Percentiles rank a stretch among this genome's conserved stretches.
Evolutionary conservation across 2,888 invertebrate genomes (phyloP).

Genomic region (Phorcus lineatus): DNA sequence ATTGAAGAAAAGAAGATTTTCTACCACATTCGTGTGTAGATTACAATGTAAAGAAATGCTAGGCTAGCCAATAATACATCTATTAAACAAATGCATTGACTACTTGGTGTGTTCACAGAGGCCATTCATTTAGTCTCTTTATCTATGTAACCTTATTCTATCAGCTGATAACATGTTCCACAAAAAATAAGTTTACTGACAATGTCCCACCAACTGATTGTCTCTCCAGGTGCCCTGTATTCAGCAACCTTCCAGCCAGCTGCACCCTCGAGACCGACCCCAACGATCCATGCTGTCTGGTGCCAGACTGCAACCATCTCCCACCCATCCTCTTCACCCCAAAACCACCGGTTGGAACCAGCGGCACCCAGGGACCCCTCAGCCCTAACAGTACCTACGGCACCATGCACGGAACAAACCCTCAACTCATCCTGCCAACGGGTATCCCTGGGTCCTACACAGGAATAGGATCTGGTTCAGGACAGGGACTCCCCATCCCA

Average conservation of each 20-base stretch:
- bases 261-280: constrained; percentile 58
- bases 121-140: no score
- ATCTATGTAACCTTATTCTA: no score
- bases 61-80: no score
- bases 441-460: not conserved
- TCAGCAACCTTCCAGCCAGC: constrained; percentile 46
- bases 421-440: not conserved
- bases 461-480: not conserved
- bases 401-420: constrained; percentile 1
- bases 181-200: no score
- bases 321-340: constrained; percentile 34
- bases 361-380: constrained; percentile 23
- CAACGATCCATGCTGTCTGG: constrained; percentile 57
- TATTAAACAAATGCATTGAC: no score
- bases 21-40: no score
- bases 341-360: not conserved
- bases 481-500: not conserved
- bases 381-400: constrained; percentile 32
- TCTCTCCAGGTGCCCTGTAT: constrained; percentile 51
- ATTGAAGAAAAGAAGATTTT: no score
- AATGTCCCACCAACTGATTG: no score
- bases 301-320: constrained; percentile 53
- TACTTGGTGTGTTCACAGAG: no score
- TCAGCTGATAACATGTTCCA: no score
- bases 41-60: no score